Base-by-base conservation (phyloP, 1,140 invertebrate genomes). In the Acromyrmex echinatior region DNA sequence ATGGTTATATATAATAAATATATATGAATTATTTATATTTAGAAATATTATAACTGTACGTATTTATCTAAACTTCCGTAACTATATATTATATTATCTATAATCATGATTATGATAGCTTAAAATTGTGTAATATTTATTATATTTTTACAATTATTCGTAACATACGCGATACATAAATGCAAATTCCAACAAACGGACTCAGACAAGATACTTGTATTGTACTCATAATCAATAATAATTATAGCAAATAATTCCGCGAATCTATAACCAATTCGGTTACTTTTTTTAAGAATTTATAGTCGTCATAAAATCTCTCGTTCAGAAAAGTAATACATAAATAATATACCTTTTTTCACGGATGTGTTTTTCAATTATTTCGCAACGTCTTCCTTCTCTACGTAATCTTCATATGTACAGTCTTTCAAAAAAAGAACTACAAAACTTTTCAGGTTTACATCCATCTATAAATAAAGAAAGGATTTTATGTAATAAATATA, bases 1-100 rank as follows among this genome's bases (percentile, higher is more conserved):
- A 49, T 49, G 3, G 25, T 81, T 49, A 45, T 39, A 78, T 78
- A 51, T 79, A 79, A 79, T 78, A 68, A 80, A 68, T 70, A 58
- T 58, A 81, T 60, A 68, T 39, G 3, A 14, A 65, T 65, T 65
- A 81, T 81, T 80, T 80, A 70, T 81, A 81, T 70, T 80, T 80
- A 70, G 39, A 81, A 81, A 81, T 81, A 21, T 65, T 65, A 49
- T 39, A 68, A 35, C n/a, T 62, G 56, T n/a, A 39, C 10, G 14
- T 68, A 45, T 39, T 70, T 28, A 60, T 66, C n/a, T 68, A 70
- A 45, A 45, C 25, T 56, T 70, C 7, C 14, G 1, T 49, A 63
- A 63, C 14, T 63, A 16, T 28, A 62, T n/a, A 18, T 77, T 28
- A 62, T n/a, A 18, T 77, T 39, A 39, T 76, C 3, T 16, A 31